Percentiles rank a stretch among this genome's conserved stretches.
These are phyloP conservation scores for Ursus arctos DNA, from an alignment of 2,113 vertebrate genomes.

Conservation along the genomic window DNA sequence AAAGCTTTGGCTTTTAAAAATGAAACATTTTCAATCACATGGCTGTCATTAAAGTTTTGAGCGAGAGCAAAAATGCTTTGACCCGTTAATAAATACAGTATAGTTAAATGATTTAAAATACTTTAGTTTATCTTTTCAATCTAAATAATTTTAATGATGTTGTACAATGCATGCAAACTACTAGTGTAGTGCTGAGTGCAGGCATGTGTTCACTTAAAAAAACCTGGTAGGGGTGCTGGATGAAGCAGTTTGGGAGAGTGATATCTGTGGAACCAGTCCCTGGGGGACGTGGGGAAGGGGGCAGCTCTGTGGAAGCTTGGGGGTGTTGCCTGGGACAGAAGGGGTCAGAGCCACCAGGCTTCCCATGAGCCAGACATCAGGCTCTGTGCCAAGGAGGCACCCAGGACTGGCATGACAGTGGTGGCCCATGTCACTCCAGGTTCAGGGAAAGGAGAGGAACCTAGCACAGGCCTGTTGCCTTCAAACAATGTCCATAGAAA, in stretches of 20 bases:
- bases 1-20: conserved; percentile 64
- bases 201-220: background rate
- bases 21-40: conserved; percentile 47
- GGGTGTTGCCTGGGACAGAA: background rate
- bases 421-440: background rate
- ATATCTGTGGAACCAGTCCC: background rate
- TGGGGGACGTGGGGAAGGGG: background rate
- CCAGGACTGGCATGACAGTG: background rate
- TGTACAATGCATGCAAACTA: conserved; percentile 27
- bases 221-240: background rate
- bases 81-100: conserved; percentile 44
- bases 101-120: conserved; percentile 43
- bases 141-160: conserved; percentile 37
- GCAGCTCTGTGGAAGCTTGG: background rate
- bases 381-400: background rate
- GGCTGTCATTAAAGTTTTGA: conserved; percentile 44
- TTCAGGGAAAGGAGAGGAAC: background rate
- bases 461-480: background rate
- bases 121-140: conserved; percentile 49
- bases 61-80: conserved; percentile 49
- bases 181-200: background rate
- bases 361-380: background rate
- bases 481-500: background rate
- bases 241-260: background rate
- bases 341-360: background rate